Base-by-base conservation (phyloP, 2,797 vertebrate species). In the Sibirionetta formosa region DNA sequence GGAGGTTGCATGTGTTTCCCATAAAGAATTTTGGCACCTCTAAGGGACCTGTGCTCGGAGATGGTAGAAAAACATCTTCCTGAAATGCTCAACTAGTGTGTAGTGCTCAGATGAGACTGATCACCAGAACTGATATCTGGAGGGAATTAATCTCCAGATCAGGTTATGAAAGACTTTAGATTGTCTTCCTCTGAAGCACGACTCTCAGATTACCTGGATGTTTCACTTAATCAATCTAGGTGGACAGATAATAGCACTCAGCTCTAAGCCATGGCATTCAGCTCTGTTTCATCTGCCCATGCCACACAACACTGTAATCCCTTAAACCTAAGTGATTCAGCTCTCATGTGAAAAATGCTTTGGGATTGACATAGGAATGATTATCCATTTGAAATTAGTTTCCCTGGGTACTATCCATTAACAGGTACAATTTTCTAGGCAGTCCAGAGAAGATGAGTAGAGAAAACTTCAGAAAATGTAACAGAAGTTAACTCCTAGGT, bases 261-360 rank as follows among this genome's bases (percentile, higher is more conserved):
- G 66, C 78, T 63, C 46, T 58, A 29, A 61, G 44, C 69, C 40
- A 0, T 0, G 31, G 20, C 86, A 57, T 16, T n/a, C 81, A 76
- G 40, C 54, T 40, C 64, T 33, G 35, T 42, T 50, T 69, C 63
- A 54, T 82, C 71, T 58, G 63, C 46, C 51, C n/a, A 0, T 38
- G 50, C 40, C 86, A 83, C 42, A 22, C 22, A 38, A 27, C 22
- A n/a, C 27, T 53, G 63, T 7, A 63, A 85, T 80, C 20, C 73
- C 13, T 53, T 26, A 31, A 76, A 82, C 33, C 35, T 5, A 16
- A 66, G 22, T 18, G 46, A 60, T 44, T 70, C 84, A 83, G 65
- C 20, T 42, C 35, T 82, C 5, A 65, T 61, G 38, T 73, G 93
- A 82, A 84, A 96, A 86, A 96, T 84, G 81, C 26, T 72, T n/a